Base-by-base conservation (phyloP, 2,797 vertebrate genomes). In the Coregonus sp. region DNA sequence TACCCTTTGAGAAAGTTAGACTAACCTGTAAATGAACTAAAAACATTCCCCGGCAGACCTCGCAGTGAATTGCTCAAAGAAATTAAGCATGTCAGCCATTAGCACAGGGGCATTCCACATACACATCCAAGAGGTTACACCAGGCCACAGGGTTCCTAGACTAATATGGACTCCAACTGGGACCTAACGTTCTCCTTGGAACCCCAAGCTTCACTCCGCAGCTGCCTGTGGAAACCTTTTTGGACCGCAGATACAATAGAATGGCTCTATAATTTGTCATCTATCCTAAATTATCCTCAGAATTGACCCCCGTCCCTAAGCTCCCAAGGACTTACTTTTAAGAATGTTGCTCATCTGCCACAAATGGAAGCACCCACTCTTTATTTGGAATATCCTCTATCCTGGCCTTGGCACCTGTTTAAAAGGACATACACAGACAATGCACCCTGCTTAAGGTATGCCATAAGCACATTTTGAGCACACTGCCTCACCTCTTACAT, bases 351-450 rank as follows among this genome's bases (percentile, higher is more conserved):
- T 70, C 74, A 75, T 70, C 37, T 47, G 1, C 12, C 31, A 73
- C 75, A 75, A 73, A 61, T 77, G 73, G 35, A 81, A 79, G 52
- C 71, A 71, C 50, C 59, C 59, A 29, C 47, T 40, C 79, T 81
- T 81, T 73, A 82, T 79, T 83, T 82, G 78, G 85, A 84, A 77
- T 80, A 82, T 85, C 84, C 61, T 75, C 35, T 6, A 63, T 66
- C 80, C 68, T 33, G 2, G 73, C 74, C 79, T 40, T 80, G 71
- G 82, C 76, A 68, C 70, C 40, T 70, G 81, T 25, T 70, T 66
- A 7, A 4, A 31, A n/a, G 3, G n/a, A 6, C 40, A 47, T 4
- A 2, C 5, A 59, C 56, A 20, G 56, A 20, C 56, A 20, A 18
- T 59, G 18, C 1, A 20, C 5, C 56, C 56, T 9, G 56, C 18